A percentile compares a stretch with the other conserved stretches of the same genome.
Conservation (phyloP, 2,888 invertebrate genomes). For the Epiblema foenella region DNA sequence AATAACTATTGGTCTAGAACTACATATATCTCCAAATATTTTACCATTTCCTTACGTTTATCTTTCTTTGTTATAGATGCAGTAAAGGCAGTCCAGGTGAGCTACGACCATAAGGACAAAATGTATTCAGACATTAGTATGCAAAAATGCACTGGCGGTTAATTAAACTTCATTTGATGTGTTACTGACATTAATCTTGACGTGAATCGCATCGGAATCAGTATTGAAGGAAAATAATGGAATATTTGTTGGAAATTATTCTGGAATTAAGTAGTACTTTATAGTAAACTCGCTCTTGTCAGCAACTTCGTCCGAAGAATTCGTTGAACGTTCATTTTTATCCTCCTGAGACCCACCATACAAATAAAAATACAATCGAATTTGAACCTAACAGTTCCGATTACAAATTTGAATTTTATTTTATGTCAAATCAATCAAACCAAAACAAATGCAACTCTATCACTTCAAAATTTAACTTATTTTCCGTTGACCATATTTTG, state of each 20-base stretch:
- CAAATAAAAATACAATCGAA: too few relatives aligned
- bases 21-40: background rate
- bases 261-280: background rate
- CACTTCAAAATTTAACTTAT: too few relatives aligned
- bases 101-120: conserved; percentile 8
- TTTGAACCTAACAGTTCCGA: too few relatives aligned
- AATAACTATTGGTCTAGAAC: background rate
- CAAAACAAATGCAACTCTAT: too few relatives aligned
- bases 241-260: background rate
- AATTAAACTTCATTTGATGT: conserved; percentile 26
- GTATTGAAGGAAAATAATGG: conserved; percentile 15
- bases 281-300: too few relatives aligned
- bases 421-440: too few relatives aligned
- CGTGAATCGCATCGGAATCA: conserved; percentile 21
- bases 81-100: conserved; percentile 25
- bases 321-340: too few relatives aligned
- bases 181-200: conserved; percentile 2
- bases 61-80: conserved; percentile 35
- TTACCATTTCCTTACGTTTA: background rate
- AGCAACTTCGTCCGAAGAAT: too few relatives aligned
- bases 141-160: background rate
- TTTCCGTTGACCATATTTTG: too few relatives aligned
- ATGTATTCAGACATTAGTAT: conserved; percentile 9
- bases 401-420: too few relatives aligned
- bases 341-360: too few relatives aligned